These are phyloP conservation scores for Xenus cinereus DNA, from an alignment of 2,113 vertebrate genomes.

Conservation along the genomic window DNA sequence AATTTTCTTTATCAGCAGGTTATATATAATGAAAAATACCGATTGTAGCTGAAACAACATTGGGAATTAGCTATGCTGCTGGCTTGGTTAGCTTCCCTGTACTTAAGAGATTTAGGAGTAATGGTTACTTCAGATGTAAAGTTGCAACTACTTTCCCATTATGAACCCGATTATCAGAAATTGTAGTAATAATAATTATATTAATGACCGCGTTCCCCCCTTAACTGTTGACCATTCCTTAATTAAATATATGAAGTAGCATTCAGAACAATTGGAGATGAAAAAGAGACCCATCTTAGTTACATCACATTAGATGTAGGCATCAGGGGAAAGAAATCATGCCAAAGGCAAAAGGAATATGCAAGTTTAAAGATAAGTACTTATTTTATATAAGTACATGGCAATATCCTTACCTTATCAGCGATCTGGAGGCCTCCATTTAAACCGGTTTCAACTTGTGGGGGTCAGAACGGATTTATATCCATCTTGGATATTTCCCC, in stretches of 20 bases:
- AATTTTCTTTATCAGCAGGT: background rate
- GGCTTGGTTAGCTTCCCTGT: background rate
- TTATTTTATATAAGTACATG: background rate
- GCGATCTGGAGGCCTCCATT: background rate
- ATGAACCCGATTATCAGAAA: background rate
- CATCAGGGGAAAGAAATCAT: background rate
- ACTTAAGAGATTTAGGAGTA: background rate
- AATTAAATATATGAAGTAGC: background rate
- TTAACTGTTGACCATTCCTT: background rate
- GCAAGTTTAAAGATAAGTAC: background rate
- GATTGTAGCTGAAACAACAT: background rate
- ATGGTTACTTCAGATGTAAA: background rate
- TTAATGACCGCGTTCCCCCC: background rate
- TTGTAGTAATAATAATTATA: background rate
- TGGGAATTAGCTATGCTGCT: background rate
- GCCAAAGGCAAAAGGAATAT: background rate
- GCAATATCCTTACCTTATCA: background rate
- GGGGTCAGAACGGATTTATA: background rate
- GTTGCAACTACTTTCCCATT: background rate
- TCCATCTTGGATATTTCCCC: fast-evolving
- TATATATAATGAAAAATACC: background rate
- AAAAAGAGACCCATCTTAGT: background rate
- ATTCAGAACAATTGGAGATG: background rate
- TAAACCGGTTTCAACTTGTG: fast-evolving
- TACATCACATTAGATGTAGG: background rate